Base-by-base conservation (phyloP, 2,888 invertebrate genomes). In the Pollenia labialis region DNA sequence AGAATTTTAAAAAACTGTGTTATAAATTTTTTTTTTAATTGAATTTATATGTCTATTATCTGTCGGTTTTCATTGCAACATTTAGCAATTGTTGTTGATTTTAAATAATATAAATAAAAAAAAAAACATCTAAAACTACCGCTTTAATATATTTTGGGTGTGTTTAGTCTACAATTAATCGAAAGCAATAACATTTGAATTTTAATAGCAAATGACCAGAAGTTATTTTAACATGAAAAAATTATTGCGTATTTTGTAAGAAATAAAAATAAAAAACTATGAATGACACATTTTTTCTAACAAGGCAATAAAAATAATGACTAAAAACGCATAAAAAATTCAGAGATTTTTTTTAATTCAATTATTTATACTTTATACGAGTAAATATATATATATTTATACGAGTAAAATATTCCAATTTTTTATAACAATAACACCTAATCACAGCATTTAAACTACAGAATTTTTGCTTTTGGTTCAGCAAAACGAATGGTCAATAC, bases 231-330 rank as follows among this genome's bases (percentile, higher is more conserved):
- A 9, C 4, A 18, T 44, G 6, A 46, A 18, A 42, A 11, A 8
- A 16, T 60, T 50, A 62, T 52, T 80, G 71, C 60, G 62, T 80
- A 80, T 80, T 71, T 79, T 23, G 62, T 71, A 40, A 71, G 23
- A 69, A 79, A 60, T 48, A 16, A 60, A 74, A 12, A 74, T 75
- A 52, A 58, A 18, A 75, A 12, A 54, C 18, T 54, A 18, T 32
- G 52, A 75, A 76, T 76, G 64, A 16, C 64, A 64, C 76, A 60
- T 60, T 60, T 11, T 42, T 23, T 14, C 32, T 42, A 58, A 32
- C 16, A 66, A 42, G 40, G 14, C 56, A 14, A 62, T 23, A 23
- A 23, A 23, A 23, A 23, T 23, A 23, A 46, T 71, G 62, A 69
- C 62, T 80, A 42, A 71, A 52, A 71, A 69, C 50, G n/a, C 62